Base-by-base conservation (phyloP, 2,797 vertebrate genomes). In the Steatocranus sp. region DNA sequence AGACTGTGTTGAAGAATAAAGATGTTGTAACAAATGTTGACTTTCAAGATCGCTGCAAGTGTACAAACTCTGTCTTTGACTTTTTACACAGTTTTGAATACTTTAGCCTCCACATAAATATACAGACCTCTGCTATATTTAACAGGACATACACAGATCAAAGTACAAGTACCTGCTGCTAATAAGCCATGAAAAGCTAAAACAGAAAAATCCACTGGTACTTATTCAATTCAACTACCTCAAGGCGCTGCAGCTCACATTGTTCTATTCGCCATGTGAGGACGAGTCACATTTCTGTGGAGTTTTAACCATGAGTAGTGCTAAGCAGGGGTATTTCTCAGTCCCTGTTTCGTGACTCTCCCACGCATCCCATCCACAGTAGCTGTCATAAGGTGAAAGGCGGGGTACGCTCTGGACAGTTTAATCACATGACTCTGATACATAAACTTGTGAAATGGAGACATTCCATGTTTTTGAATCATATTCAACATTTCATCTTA, bases 391-490 rank as follows among this genome's bases (percentile, higher is more conserved):
- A 30, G 38, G 9, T 18, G 8, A 43, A 43, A 70, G 68, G 68
- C 25, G 3, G 25, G 25, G 25, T 73, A 0, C 0, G 8, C 15
- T 48, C 25, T 11, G 14, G 41, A n/a, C 41, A 30, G 17, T 4
- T 8, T 41, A 73, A 73, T 48, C 43, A 73, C 23, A 46, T 46
- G 66, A 27, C 15, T 70, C 38, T 70, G 66, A 70, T 46, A 8
- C 68, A 73, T n/a, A 11, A 25, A 73, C 10, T n/a, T 46, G 43
- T 48, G 11, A 48, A 73, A 73, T 18, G 0, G 17, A 12, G 10
- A 48, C 4, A 3, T 73, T 73, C 17, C 68, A 30, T 73, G 25
- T 48, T 48, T 73, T 7, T 43, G 23, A 70, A 18, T 70, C 9
- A 46, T 30, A 30, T 70, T 70, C 41, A 30, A 27, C 23, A 8